Conservation (phyloP, 2,888 invertebrate species). For the Heliconius hortense region DNA sequence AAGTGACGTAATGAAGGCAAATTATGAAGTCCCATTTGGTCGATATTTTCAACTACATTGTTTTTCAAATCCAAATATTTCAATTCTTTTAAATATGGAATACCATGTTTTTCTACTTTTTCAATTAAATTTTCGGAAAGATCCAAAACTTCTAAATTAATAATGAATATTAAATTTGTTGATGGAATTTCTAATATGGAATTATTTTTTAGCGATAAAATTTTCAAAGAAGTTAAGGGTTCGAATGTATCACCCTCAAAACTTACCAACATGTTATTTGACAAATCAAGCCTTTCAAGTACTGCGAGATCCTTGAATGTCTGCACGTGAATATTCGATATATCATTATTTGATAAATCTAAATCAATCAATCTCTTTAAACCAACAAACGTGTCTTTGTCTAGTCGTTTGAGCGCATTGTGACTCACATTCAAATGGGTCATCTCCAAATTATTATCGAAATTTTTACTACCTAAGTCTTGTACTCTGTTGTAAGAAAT, state of each 20-base stretch:
- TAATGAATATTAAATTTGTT: constrained; percentile 84
- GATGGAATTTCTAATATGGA: constrained; percentile 89
- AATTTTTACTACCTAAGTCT: constrained; percentile 90
- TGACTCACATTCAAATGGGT: constrained; percentile 88
- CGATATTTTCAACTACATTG: constrained; percentile 88
- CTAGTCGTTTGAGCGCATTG: constrained; percentile 87
- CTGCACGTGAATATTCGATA: constrained; percentile 86
- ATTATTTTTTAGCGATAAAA: constrained; percentile 89
- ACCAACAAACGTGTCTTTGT: constrained; percentile 89
- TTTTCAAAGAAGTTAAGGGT: constrained; percentile 85
- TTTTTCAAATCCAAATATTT: constrained; percentile 86
- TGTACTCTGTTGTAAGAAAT: constrained; percentile 91
- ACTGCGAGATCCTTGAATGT: constrained; percentile 90
- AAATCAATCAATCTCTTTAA: constrained; percentile 85
- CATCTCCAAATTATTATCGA: constrained; percentile 89
- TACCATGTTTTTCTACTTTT: constrained; percentile 86
- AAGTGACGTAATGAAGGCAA: constrained; percentile 87
- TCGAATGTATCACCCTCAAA: constrained; percentile 87
- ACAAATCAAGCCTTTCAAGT: constrained; percentile 88
- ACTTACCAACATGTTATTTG: constrained; percentile 88
- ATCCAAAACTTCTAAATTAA: constrained; percentile 87
- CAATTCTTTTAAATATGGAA: constrained; percentile 87
- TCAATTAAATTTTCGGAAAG: constrained; percentile 90
- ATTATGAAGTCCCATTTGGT: constrained; percentile 88
- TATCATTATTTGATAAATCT: constrained; percentile 89